Base-by-base conservation (phyloP, 2,113 vertebrate genomes). In the Cottus gobio region DNA sequence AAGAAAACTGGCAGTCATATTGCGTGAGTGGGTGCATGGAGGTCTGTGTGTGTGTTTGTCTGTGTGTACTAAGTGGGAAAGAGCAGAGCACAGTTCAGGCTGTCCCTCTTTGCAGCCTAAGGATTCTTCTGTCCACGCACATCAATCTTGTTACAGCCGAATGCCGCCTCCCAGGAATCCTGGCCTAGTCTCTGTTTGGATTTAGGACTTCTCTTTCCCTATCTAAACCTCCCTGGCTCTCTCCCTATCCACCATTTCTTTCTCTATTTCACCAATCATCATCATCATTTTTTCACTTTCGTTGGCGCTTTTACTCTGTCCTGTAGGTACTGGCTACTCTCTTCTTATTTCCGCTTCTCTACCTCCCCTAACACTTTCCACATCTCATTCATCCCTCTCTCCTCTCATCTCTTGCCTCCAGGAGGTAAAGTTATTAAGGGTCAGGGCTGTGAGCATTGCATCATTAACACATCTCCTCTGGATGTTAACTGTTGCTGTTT, bases 41-140 rank as follows among this genome's bases (percentile, higher is more conserved):
- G 58, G 71, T 42, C 28, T 68, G 71, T 0, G 31, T 78, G 61
- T 28, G 67, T 65, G 34, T 84, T 56, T 64, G 63, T 64, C 54
- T 61, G 64, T 75, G 58, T 58, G 48, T 58, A 26, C 28, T 31
- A 18, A 30, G 26, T 20, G 44, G 56, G 31, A 65, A 58, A 70
- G 60, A 73, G 9, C 65, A 68, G 79, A 69, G 64, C 57, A 42
- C 73, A 52, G 73, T 77, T 73, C 34, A 66, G 69, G 69, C 58
- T 67, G 82, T 75, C 66, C 66, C 50, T 64, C 71, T 71, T 72
- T 68, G 58, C 39, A 86, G 91, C 89, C 74, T 36, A 36, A 70
- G 78, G 81, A 91, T 82, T 81, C 74, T 83, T 83, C 88, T 91
- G 93, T 93, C 91, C 85, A 80, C 66, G 64, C 88, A 87, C 84